Percentiles rank a stretch among this genome's conserved stretches.
Conservation (phyloP, 1,140 invertebrate species). For the Drosophila sproati region DNA sequence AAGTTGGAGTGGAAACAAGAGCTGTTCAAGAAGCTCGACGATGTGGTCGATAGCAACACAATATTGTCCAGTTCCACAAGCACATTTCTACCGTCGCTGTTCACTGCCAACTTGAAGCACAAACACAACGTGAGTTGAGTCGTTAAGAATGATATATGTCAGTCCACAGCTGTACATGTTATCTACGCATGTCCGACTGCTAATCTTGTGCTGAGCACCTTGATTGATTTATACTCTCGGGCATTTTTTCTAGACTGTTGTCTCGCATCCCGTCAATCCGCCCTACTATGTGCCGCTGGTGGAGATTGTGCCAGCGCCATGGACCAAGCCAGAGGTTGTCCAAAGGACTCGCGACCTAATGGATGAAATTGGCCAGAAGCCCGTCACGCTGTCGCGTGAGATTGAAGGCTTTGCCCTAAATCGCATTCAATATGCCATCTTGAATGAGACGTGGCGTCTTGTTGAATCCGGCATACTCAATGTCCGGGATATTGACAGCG, state of each 20-base stretch:
- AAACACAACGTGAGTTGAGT: conserved; percentile 86
- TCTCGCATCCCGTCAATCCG: conserved; percentile 97
- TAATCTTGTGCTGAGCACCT: conserved; percentile 3
- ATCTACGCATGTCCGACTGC: conserved; percentile 9
- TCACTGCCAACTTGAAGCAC: conserved; percentile 92
- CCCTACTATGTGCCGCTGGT: conserved; percentile 97
- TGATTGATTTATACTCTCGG: conserved; percentile 5
- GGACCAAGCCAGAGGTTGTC: conserved; percentile 88
- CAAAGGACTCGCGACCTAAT: conserved; percentile 90
- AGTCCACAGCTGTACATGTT: not conserved
- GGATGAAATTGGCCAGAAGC: conserved; percentile 95
- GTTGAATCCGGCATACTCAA: conserved; percentile 93
- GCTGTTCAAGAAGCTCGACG: conserved; percentile 92
- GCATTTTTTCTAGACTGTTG: conserved; percentile 69
- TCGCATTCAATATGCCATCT: conserved; percentile 97
- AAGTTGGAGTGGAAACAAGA: conserved; percentile 93
- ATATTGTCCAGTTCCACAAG: conserved; percentile 96
- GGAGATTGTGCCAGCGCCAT: conserved; percentile 96
- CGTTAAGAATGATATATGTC: conserved; percentile 22
- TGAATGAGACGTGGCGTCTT: conserved; percentile 96
- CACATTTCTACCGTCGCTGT: conserved; percentile 93
- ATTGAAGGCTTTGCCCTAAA: conserved; percentile 97
- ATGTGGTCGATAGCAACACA: conserved; percentile 88
- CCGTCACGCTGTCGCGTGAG: conserved; percentile 93
- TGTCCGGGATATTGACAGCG: conserved; percentile 95